Evolutionary conservation across 1,140 invertebrate genomes (phyloP), one percentile per base, ranked within the genome.

Genomic region (Pteromalus puparum): DNA sequence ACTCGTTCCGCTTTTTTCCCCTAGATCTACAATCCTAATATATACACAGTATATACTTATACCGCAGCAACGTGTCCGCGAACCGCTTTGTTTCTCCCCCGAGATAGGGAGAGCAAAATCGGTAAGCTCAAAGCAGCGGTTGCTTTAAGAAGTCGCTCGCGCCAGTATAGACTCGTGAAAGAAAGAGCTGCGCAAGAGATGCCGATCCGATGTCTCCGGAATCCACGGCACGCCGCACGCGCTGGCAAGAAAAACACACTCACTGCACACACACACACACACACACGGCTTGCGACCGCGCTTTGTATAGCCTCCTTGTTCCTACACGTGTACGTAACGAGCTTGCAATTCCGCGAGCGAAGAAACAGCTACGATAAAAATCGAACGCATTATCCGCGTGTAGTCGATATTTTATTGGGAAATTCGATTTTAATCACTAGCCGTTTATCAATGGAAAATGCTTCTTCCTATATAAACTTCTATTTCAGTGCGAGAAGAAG

Each of bases 141-240:
- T 70, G n/a, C 61, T 77, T 83, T 70, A 83, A 83, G 61, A 68
- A 77, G 74, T 70, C 38, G 79, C 67, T 9, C 28, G 46, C 28
- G 72, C 73, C 18, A 68, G 72, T 81, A 70, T 34, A 61, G 53
- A 61, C 53, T 61, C 53, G 21, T 21, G 53, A 61, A 61, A 61
- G 53, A 61, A 61, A 61, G 53, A 61, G 53, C 53, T n/a, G 13
- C 38, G 15, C 34, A 4, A 75, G 67, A 80, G 68, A 80, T 76
- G 76, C 68, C 85, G 81, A 86, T 79, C 70, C 80, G 80, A 68
- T 86, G 77, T 79, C 68, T 79, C 34, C 24, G 81, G 76, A 79
- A 80, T 82, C 75, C 38, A 18, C 70, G 75, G 80, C 74, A 79
- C 34, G 68, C 67, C 82, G 42, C 48, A 7, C 48, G 24, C n/a